These are phyloP conservation scores for Melanophora roralis DNA, from an alignment of 2,888 invertebrate species.

Conservation along the genomic window DNA sequence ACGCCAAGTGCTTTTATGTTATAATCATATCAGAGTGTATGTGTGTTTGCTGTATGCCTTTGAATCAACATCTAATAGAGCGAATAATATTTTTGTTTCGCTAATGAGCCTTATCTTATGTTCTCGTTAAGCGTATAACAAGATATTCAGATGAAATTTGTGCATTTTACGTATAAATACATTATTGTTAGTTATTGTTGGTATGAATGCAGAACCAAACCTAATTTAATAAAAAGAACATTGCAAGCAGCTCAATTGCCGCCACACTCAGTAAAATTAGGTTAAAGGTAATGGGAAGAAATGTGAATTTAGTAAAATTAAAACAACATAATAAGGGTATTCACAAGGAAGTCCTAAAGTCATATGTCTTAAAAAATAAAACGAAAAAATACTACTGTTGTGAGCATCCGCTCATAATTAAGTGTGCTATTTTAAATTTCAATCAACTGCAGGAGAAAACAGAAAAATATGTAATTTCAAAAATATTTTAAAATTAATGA, in stretches of 20 bases:
- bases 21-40: no score
- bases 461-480: no score
- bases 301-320: no score
- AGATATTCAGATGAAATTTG: slow-evolving; percentile 69
- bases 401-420: no score
- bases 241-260: neutral
- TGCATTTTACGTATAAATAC: slow-evolving; percentile 12
- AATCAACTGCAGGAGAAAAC: no score
- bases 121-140: slow-evolving; percentile 73
- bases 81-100: slow-evolving; percentile 35
- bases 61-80: slow-evolving; percentile 50
- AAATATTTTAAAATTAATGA: no score
- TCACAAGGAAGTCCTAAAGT: no score
- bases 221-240: slow-evolving; percentile 20
- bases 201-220: slow-evolving; percentile 1
- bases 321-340: neutral
- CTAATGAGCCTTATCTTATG: slow-evolving; percentile 70
- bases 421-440: no score
- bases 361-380: no score
- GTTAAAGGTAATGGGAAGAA: neutral
- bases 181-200: slow-evolving; percentile 21
- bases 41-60: neutral
- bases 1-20: no score
- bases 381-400: no score
- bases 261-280: slow-evolving; percentile 1